Evolutionary conservation across 2,888 invertebrate species (phyloP), one percentile per base, ranked within the genome.

Genomic region (Sturmia bella): DNA sequence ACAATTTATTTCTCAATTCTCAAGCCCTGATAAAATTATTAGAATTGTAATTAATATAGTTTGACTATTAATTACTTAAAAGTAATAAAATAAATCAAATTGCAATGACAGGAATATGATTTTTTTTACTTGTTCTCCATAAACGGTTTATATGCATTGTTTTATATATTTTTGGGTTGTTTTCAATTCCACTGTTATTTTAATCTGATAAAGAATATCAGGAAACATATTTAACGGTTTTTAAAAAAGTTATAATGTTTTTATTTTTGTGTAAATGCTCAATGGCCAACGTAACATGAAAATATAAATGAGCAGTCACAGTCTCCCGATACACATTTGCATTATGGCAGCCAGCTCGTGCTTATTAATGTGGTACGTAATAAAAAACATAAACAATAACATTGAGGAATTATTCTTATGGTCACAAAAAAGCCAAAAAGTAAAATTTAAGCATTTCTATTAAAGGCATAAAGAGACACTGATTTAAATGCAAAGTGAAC

Each of bases 281-380:
- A 52, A 64, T 59, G 75, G 45, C 73, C 66, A 73, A 48, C 61
- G 68, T 54, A 68, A 73, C 54, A 48, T 61, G 61, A 79, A 79
- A 24, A 54, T 39, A 68, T 54, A 73, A 79, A 73, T 78, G 72
- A 54, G 61, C 45, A 73, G 39, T 45, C 59, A 54, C 21, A 56
- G 32, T 43, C 50, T 39, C 50, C 54, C 50, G 32, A 37, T 15
- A 43, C 7, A 59, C 50, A 59, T 57, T 21, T 27, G 57, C 24
- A 50, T 41, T 13, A 48, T 27, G 17, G 24, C 37, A 37, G 19
- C 15, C 37, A 50, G 56, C n/a, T n/a, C n/a, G n/a, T n/a, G 45
- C 54, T 56, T 37, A 39, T 56, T 56, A 64, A 43, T 37, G 19
- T 45, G 21, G 45, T 37, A 13, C 2, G 45, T 41, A 57, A 52